Conservation (phyloP, 2,797 vertebrate species). For the Tiaroga cobitis region DNA sequence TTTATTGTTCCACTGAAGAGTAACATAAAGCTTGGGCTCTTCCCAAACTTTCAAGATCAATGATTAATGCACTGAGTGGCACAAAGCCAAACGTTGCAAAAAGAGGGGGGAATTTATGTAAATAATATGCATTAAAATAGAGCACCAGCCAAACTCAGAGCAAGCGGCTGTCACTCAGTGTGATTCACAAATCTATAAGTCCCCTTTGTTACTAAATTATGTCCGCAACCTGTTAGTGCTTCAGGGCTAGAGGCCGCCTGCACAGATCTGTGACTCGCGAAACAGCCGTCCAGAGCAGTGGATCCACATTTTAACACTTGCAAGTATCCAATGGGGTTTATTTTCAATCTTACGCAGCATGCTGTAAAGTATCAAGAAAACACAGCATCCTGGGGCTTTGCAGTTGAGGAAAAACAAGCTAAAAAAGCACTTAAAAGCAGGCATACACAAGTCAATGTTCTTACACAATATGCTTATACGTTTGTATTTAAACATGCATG, state of each 20-base stretch:
- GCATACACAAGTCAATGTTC: conserved; percentile 41
- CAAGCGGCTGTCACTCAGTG: conserved; percentile 73
- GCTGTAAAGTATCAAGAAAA: conserved; percentile 15
- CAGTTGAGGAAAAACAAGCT: conserved; percentile 14
- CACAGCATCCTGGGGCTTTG: conserved; percentile 3
- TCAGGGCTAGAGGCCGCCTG: conserved; percentile 42
- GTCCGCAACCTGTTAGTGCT: conserved; percentile 79
- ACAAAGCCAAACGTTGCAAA: conserved; percentile 48
- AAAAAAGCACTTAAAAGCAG: conserved; percentile 22
- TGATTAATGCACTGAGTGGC: conserved; percentile 40
- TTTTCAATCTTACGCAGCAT: conserved; percentile 5
- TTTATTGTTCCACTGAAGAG: conserved; percentile 6
- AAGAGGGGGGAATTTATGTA: conserved; percentile 70
- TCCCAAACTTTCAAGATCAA: conserved; percentile 31
- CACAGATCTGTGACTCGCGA: not conserved
- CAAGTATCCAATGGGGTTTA: conserved; percentile 7
- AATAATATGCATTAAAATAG: conserved; percentile 78
- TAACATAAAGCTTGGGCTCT: conserved; percentile 12
- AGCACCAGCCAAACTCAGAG: conserved; percentile 66
- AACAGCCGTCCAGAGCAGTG: conserved; percentile 36
- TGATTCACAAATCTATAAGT: conserved; percentile 78
- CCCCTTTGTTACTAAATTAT: conserved; percentile 79
- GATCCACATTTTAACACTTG: conserved; percentile 10
- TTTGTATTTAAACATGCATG: conserved; percentile 3
- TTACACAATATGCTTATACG: conserved; percentile 2